These are phyloP conservation scores for Scopus umbretta DNA, from an alignment of 2,113 vertebrate species.

Conservation along the genomic window DNA sequence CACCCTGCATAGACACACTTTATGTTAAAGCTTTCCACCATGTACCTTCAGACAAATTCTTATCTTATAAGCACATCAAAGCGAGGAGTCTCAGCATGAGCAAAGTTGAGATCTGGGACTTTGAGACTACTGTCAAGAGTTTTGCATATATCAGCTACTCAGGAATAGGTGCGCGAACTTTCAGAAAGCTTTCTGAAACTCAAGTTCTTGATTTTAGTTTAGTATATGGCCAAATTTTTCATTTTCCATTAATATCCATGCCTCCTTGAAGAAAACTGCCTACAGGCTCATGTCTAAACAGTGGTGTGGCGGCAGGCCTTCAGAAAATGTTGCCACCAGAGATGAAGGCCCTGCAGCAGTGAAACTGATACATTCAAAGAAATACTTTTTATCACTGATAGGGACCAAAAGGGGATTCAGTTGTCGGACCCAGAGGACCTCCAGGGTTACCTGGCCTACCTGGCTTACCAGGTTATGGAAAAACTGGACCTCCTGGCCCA, in stretches of 20 bases:
- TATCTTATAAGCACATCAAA: background rate
- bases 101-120: background rate
- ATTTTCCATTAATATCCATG: background rate
- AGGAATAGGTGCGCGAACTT: background rate
- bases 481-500: conserved; percentile 80
- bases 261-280: background rate
- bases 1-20: background rate
- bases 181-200: background rate
- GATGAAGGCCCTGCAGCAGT: background rate
- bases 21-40: background rate
- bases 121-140: background rate
- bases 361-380: background rate
- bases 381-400: conserved; percentile 50
- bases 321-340: background rate
- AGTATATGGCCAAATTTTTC: background rate
- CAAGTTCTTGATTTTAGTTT: background rate
- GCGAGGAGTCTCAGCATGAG: background rate
- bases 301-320: background rate
- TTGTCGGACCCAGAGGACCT: conserved; percentile 81
- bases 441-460: conserved; percentile 85
- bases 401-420: conserved; percentile 89
- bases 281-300: background rate
- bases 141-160: background rate
- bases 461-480: conserved; percentile 85
- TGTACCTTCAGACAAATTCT: background rate